Evolutionary conservation across 2,888 invertebrate genomes (phyloP).

Genomic region (Chirona hameri): DNA sequence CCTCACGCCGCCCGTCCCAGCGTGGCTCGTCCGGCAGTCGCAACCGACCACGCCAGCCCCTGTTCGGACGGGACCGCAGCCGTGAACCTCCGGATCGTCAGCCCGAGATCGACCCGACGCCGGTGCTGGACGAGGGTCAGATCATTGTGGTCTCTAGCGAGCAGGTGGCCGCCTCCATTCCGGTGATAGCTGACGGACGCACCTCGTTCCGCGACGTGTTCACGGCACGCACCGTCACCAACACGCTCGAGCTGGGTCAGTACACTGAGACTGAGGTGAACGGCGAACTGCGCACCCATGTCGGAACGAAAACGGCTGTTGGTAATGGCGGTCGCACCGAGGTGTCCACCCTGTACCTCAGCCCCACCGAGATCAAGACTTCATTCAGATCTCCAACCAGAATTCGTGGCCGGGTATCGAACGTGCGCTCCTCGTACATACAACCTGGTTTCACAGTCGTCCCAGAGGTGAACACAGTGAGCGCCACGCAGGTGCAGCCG

Average conservation of each 20-base stretch:
- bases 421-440: slow-evolving; percentile 23
- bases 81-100: slow-evolving; percentile 35
- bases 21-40: neutral
- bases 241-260: slow-evolving; percentile 36
- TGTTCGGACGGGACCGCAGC: neutral
- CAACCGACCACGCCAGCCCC: slow-evolving; percentile 25
- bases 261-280: slow-evolving; percentile 39
- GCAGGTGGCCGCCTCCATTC: slow-evolving; percentile 38
- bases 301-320: slow-evolving; percentile 32
- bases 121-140: slow-evolving; percentile 34
- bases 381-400: slow-evolving; percentile 34
- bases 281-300: slow-evolving; percentile 35
- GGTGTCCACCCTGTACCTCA: slow-evolving; percentile 36
- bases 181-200: slow-evolving; percentile 36
- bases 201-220: slow-evolving; percentile 39
- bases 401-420: slow-evolving; percentile 34
- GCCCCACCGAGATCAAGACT: slow-evolving; percentile 37
- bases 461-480: slow-evolving; percentile 34
- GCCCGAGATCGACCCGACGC: slow-evolving; percentile 35
- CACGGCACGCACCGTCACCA: slow-evolving; percentile 38
- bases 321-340: slow-evolving; percentile 31
- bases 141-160: slow-evolving; percentile 37
- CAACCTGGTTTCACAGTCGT: neutral
- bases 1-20: neutral
- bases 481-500: slow-evolving; percentile 34